Evolutionary conservation across 2,888 invertebrate genomes (phyloP).

Genomic region (Hipparchia semele): DNA sequence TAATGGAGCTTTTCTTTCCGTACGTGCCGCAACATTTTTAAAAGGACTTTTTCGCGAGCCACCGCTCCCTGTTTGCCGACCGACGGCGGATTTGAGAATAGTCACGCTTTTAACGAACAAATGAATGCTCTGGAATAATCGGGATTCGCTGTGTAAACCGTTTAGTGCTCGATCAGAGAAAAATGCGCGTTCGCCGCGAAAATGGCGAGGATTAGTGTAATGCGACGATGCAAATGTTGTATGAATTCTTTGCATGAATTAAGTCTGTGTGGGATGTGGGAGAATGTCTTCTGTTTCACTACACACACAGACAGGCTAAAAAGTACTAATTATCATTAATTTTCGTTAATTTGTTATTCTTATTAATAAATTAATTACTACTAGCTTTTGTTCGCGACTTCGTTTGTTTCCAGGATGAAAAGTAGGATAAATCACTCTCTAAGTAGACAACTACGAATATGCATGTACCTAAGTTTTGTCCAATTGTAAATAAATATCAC

Average conservation of each 20-base stretch:
- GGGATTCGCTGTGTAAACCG: constrained; percentile 69
- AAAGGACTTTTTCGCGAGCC: constrained; percentile 81
- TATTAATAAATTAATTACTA: no score
- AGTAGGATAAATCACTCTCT: no score
- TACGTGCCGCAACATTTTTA: constrained; percentile 83
- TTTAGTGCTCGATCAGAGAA: constrained; percentile 63
- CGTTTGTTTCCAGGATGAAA: no score
- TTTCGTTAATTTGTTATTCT: no score
- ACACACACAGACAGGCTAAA: no score
- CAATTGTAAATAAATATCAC: no score
- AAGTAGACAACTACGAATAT: no score
- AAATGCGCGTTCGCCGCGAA: constrained; percentile 39
- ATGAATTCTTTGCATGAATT: constrained; percentile 5
- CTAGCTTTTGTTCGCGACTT: no score
- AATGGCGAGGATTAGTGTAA: constrained; percentile 35
- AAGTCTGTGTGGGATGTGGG: not conserved
- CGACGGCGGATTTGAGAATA: constrained; percentile 62
- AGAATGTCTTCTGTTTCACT: no score
- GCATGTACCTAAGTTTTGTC: no score
- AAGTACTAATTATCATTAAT: no score
- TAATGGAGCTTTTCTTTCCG: constrained; percentile 79
- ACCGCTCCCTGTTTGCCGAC: constrained; percentile 68
- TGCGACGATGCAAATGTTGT: constrained; percentile 7
- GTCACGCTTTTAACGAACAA: constrained; percentile 75
- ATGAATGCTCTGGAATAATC: constrained; percentile 73